Evolutionary conservation across 2,888 invertebrate genomes (phyloP).

Genomic region (Coleophora flavipennella): DNA sequence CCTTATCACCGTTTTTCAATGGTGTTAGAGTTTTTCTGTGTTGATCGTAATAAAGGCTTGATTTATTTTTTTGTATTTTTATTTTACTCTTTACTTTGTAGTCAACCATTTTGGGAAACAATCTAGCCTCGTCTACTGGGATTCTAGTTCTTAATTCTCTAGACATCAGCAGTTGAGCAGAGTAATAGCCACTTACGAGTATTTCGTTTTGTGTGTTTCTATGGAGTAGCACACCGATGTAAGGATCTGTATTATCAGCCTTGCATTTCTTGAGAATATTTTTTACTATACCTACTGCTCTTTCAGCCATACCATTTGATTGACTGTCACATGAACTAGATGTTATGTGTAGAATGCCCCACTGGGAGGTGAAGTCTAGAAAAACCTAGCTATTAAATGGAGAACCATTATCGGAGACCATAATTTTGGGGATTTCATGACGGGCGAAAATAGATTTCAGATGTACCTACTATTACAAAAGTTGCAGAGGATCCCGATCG

Average conservation of each 20-base stretch:
- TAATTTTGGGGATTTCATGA: slow-evolving; percentile 7
- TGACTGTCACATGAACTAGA: slow-evolving; percentile 3
- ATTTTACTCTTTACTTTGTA: too few species aligned
- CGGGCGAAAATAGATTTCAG: slow-evolving; percentile 11
- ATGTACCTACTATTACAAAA: slow-evolving; percentile 7
- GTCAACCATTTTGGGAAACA: too few species aligned
- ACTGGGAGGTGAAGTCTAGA: slow-evolving; percentile 1
- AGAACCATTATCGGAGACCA: slow-evolving; percentile 2
- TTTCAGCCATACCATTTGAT: too few species aligned
- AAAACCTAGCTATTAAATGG: slow-evolving; percentile 4
- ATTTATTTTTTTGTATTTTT: too few species aligned
- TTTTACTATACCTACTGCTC: slow-evolving; percentile 4
- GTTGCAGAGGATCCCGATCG: neutral
- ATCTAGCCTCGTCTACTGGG: too few species aligned
- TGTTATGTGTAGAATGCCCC: slow-evolving; percentile 5
- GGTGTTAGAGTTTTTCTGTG: too few species aligned
- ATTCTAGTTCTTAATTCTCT: neutral
- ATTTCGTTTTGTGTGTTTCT: slow-evolving; percentile 4
- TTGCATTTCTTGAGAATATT: slow-evolving; percentile 3
- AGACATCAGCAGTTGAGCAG: slow-evolving; percentile 5
- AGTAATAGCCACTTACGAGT: slow-evolving; percentile 1
- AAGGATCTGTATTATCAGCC: slow-evolving; percentile 4
- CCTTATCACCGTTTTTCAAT: too few species aligned
- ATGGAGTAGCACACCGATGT: slow-evolving; percentile 4
- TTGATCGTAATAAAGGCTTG: too few species aligned